Conservation (phyloP, 2,888 invertebrate genomes). For the Macrophya annulata region DNA sequence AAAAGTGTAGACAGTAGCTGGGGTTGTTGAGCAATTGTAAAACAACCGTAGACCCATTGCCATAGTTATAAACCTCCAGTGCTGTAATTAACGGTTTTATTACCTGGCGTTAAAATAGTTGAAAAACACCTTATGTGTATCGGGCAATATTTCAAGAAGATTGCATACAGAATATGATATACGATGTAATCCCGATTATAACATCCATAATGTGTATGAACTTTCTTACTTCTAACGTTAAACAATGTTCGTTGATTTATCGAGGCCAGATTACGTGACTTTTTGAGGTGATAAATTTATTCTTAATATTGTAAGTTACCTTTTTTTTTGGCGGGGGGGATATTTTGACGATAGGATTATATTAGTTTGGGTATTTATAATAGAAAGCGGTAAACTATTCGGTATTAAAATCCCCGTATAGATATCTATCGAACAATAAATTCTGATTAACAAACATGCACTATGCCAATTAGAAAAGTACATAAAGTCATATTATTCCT, state of each 20-base stretch:
- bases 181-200: background rate
- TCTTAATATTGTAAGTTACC: background rate
- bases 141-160: background rate
- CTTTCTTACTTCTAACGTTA: conserved; percentile 25
- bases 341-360: background rate
- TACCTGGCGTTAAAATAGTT: background rate
- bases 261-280: background rate
- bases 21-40: conserved; percentile 42
- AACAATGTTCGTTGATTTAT: background rate
- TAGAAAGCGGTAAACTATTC: background rate
- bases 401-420: background rate
- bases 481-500: conserved; percentile 4
- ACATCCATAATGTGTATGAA: background rate
- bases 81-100: conserved; percentile 28
- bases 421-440: background rate
- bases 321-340: background rate
- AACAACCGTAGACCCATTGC: conserved; percentile 12
- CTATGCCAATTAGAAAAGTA: background rate
- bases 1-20: conserved; percentile 63
- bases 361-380: background rate
- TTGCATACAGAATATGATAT: background rate
- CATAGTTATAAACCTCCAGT: conserved; percentile 14
- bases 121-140: background rate
- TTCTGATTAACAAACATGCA: background rate
- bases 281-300: background rate